Evolutionary conservation across 2,113 vertebrate genomes (phyloP), one percentile per base, ranked within the genome.

Genomic region (Microcebus jonahi): DNA sequence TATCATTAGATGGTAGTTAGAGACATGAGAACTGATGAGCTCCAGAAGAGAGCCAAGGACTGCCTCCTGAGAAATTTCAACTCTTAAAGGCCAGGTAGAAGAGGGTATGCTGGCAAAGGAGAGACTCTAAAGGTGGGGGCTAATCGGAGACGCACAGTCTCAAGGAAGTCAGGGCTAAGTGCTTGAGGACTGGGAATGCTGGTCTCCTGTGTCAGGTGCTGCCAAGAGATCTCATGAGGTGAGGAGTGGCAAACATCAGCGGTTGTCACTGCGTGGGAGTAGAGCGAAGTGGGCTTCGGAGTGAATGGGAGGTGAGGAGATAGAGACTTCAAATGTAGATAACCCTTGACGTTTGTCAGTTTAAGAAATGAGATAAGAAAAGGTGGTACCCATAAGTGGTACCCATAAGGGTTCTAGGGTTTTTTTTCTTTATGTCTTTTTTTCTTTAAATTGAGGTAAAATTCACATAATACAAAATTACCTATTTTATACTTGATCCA

Each of bases 21-120:
- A 45, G 34, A 59, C 50, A 6, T 90, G 67, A 55, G 39, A 59
- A 75, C 15, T 81, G n/a, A 67, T 10, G 15, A 67, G 17, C 48
- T 50, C 21, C 63, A 55, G 25, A 75, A 90, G 34, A 90, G 31
- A 90, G 50, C 25, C n/a, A 90, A 80, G 50, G 18, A 94, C 29
- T 53, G 83, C 80, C 53, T 82, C 18, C 45, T 89, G 45, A 92
- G 73, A 95, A 93, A 68, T 89, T 82, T 93, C 23, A 85, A 45
- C 59, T 80, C n/a, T 73, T 53, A 50, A 15, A 71, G 6, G 10
- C 63, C 59, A 84, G 39, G n/a, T 85, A 80, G 71, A 81, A 88
- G 77, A 89, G 34, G 12, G 34, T n/a, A 36, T 86, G 25, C 39
- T 91, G 73, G 59, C 80, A 92, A 73, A 57, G 68, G 23, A 83